Evolutionary conservation across 2,888 invertebrate species (phyloP), one percentile per base, ranked within the genome.

Genomic region (Leuctra nigra): DNA sequence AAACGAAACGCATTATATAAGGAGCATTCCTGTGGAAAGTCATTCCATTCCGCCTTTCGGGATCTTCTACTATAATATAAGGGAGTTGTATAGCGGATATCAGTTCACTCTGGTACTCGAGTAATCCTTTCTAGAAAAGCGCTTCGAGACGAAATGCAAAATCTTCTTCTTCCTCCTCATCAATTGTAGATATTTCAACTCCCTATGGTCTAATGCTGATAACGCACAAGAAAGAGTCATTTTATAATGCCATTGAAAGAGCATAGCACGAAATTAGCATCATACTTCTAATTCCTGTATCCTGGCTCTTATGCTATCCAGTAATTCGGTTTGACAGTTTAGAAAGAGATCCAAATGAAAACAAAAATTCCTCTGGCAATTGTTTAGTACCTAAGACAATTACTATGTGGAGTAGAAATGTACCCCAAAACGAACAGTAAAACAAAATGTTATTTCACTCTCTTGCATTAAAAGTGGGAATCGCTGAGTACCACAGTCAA

Each of bases 251-350:
- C 39, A 39, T 18, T 18, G 39, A 39, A 39, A 39, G 39, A 39
- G 39, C 14, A 39, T 39, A 39, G 24, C 22, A 54, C 13, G 41
- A 35, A 58, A 58, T 58, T 54, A 58, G 38, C 46, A 54, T 29
- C 47, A 29, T 33, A 46, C 36, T 11, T 14, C 48, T 48, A 18
- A 35, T 44, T 36, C 54, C 33, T 47, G 24, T 33, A 16, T 22
- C 46, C 33, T 24, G 33, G 29, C 35, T 46, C 33, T 14, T 23
- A 6, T 11, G 14, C 35, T 24, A 54, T 36, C 41, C 52, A 55
- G 55, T 58, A 58, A 55, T 52, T 55, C 46, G 16, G 44, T 57
- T 57, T 59, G 57, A 57, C 44, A 59, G 54, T 50, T 54, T 35
- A 56, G 54, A 48, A 56, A 56, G 23, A 18, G 16, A 18, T 18